phyloP scores from a whole-genome alignment of 2,113 vertebrate species.

The Syngnathus floridae region DNA sequence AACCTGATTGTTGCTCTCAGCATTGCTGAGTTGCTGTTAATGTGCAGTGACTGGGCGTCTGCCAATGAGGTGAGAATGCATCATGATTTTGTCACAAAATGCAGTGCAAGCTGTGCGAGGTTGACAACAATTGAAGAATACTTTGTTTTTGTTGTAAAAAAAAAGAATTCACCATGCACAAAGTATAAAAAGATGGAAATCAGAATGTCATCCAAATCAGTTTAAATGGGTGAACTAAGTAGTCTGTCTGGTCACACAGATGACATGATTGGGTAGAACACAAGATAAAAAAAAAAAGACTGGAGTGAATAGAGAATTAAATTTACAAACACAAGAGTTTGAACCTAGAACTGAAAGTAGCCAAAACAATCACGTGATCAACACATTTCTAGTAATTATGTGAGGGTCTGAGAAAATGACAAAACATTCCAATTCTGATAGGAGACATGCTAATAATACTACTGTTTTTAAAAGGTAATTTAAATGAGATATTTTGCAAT shows the following conservation, averaged over 20 bases:
- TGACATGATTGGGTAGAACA: too few species aligned
- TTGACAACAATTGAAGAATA: background rate
- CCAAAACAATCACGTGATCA: background rate
- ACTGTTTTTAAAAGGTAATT: background rate
- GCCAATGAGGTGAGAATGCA: constrained; percentile 69
- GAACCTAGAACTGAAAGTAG: background rate
- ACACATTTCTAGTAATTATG: background rate
- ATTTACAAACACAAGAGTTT: background rate
- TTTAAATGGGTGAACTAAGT: background rate
- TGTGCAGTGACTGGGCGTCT: constrained; percentile 81
- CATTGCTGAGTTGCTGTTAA: constrained; percentile 78
- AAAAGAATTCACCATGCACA: background rate
- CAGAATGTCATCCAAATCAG: background rate
- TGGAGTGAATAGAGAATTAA: background rate
- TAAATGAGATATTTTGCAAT: background rate
- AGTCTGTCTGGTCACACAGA: background rate
- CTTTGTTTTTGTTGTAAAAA: background rate
- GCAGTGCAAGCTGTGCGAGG: background rate
- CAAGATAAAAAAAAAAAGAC: background rate
- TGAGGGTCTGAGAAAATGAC: background rate
- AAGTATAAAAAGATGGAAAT: background rate
- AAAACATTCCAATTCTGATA: too few species aligned
- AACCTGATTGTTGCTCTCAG: constrained; percentile 84
- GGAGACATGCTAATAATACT: too few species aligned
- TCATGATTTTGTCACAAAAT: background rate